Base-by-base conservation (phyloP, 2,888 invertebrate species). In the Camponotus fellah region DNA sequence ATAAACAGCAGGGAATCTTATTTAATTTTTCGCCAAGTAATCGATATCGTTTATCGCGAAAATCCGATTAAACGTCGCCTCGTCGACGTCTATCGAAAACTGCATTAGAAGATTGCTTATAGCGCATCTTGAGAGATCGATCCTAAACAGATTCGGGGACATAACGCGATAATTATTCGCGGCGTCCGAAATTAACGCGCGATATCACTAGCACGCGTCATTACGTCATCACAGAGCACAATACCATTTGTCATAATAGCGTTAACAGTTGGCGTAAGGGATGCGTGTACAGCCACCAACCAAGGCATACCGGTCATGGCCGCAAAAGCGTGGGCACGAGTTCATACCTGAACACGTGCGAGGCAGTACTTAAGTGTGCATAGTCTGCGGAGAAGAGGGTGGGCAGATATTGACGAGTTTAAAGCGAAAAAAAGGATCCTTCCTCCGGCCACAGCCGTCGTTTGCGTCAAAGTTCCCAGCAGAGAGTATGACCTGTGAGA, bases 221-320 rank as follows among this genome's bases (percentile, higher is more conserved):
- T 80, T 80, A 72, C 72, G 26, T 80, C 79, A 80, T 34, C 46
- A 12, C 60, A 43, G 58, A 71, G 60, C 60, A 21, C 34, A 58
- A 72, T 72, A 62, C 21, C 79, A 80, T 80, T 80, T 71, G 79
- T 80, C 72, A 80, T 80, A 60, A 72, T 37, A 72, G 17, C 46
- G 60, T 62, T 62, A 58, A 68, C 26, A 80, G 60, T 77, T 56
- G 66, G 17, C 32, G n/a, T 21, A 8, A 80, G 60, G 79, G 46
- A 46, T 71, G 77, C 77, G 77, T 58, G 79, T 49, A 80, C 60
- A 26, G 12, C 26, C 21, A 40, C 26, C 34, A 37, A 37, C 10
- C 34, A 34, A 34, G 8, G 21, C 26, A 46, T 71, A 26, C 79
- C 69, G 79, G 79, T 79, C 72, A 79, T 79, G 79, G 79, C 58